phyloP scores from a whole-genome alignment of 2,113 vertebrate species.

The Siphamia tubifer region DNA sequence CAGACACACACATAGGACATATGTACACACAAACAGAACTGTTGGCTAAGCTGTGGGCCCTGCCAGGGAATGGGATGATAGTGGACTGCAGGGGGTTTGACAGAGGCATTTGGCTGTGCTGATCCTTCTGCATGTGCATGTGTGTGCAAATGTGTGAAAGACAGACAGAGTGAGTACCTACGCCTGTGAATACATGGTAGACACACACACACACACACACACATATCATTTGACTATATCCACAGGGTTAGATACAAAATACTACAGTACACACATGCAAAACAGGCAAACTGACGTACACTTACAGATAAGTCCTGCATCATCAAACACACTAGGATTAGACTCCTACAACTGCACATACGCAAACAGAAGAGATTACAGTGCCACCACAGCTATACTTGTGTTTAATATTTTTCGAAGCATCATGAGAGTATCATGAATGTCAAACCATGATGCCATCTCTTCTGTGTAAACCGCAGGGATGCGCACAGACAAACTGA shows the following conservation, averaged over 20 bases:
- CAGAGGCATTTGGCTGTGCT: conserved; percentile 49
- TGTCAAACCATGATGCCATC: conserved; percentile 36
- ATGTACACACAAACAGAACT: conserved; percentile 21
- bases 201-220: background rate
- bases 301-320: conserved; percentile 26
- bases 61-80: conserved; percentile 53
- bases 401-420: conserved; percentile 38
- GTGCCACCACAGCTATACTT: background rate
- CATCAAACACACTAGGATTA: conserved; percentile 60
- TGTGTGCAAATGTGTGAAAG: background rate
- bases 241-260: background rate
- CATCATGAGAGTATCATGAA: conserved; percentile 19
- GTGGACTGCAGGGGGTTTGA: conserved; percentile 50
- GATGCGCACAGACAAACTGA: background rate
- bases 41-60: conserved; percentile 27
- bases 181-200: too few species aligned
- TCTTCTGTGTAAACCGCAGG: background rate
- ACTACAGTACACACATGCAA: background rate
- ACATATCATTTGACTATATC: background rate
- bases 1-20: background rate
- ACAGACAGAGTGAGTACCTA: background rate
- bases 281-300: background rate
- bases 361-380: conserved; percentile 46
- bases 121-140: conserved; percentile 12
- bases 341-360: conserved; percentile 5